Percentiles rank a stretch among this genome's conserved stretches.
phyloP scores from a whole-genome alignment of 2,888 invertebrate genomes.

The Macaria liturata region DNA sequence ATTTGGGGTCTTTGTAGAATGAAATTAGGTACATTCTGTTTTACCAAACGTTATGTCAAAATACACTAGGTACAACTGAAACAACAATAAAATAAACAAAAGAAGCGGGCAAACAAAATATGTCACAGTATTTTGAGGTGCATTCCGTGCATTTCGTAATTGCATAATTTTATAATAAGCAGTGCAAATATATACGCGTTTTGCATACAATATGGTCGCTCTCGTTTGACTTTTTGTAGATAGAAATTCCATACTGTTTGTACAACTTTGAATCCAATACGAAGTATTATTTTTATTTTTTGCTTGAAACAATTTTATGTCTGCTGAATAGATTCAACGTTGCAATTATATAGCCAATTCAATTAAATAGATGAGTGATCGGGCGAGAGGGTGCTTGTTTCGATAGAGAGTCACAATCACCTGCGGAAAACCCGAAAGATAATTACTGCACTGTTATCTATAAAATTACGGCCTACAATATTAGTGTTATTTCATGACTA shows the following conservation, averaged over 20 bases:
- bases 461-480: conserved; percentile 50
- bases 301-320: no score
- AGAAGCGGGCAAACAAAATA: conserved; percentile 73
- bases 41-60: conserved; percentile 18
- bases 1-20: no score
- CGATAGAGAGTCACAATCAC: conserved; percentile 39
- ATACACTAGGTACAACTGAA: conserved; percentile 19
- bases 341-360: conserved; percentile 13
- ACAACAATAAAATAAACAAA: conserved; percentile 51
- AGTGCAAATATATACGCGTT: conserved; percentile 72
- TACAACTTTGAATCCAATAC: conserved; percentile 25
- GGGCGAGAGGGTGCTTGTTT: conserved; percentile 31
- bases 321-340: conserved; percentile 16
- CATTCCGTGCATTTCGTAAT: conserved; percentile 73
- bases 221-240: conserved; percentile 24
- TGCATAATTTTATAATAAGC: conserved; percentile 71
- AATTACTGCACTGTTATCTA: conserved; percentile 56
- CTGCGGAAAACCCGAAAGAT: conserved; percentile 39
- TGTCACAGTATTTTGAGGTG: conserved; percentile 58
- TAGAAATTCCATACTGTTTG: conserved; percentile 23
- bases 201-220: conserved; percentile 44
- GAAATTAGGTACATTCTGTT: neutral
- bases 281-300: neutral
- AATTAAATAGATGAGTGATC: conserved; percentile 15
- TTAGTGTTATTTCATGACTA: conserved; percentile 50